These are phyloP conservation scores for Ceryle rudis DNA, from an alignment of 2,797 vertebrate genomes.

Conservation along the genomic window DNA sequence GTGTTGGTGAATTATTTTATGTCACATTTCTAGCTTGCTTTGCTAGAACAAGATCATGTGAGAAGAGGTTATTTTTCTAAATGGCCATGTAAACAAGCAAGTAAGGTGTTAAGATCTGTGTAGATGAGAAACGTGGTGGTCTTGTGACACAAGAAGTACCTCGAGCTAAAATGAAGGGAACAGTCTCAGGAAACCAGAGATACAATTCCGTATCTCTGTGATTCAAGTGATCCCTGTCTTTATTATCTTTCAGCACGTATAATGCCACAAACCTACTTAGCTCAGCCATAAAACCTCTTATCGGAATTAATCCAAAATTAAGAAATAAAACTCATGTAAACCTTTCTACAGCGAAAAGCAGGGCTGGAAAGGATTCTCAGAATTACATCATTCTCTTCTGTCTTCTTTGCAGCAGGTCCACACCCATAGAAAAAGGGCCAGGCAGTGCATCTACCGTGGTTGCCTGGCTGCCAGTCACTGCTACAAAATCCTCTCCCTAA, in stretches of 20 bases:
- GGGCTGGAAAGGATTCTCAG: not conserved
- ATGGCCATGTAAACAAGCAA: not conserved
- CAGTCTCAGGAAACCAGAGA: not conserved
- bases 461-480: not conserved
- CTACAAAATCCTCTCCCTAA: not conserved
- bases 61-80: not conserved
- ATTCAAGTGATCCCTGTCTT: not conserved
- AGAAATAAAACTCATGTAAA: not conserved
- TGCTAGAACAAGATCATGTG: not conserved
- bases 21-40: slow-evolving; percentile 19
- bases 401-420: not conserved
- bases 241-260: not conserved
- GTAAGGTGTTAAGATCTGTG: not conserved
- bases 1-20: slow-evolving; percentile 37
- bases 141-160: not conserved
- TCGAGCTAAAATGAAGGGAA: not conserved
- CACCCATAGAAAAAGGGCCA: not conserved
- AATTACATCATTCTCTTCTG: not conserved
- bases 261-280: not conserved
- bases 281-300: slow-evolving; percentile 9
- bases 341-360: not conserved
- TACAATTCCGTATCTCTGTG: not conserved
- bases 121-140: not conserved
- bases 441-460: not conserved
- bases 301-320: not conserved